A percentile compares a stretch with the other conserved stretches of the same genome.
phyloP scores from a whole-genome alignment of 2,888 invertebrate genomes.

The Diaphora mendica region DNA sequence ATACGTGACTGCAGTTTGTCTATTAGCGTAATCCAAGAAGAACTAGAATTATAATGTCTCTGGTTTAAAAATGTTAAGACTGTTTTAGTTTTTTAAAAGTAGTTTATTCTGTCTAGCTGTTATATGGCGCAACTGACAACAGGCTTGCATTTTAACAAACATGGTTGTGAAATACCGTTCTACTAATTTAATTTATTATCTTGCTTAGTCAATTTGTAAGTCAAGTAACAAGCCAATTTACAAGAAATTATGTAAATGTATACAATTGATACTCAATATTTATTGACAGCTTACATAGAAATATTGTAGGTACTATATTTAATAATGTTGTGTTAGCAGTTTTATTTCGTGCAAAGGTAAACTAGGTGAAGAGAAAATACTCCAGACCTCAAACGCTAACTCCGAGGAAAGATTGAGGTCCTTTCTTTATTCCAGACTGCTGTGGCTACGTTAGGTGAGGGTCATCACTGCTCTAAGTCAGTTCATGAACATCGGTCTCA shows the following conservation, averaged over 20 bases:
- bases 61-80: not conserved
- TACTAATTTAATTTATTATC: constrained; percentile 23
- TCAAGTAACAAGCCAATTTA: constrained; percentile 17
- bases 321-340: not conserved
- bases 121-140: constrained; percentile 13
- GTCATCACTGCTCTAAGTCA: too few relatives aligned
- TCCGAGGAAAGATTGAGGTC: too few relatives aligned
- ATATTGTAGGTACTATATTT: constrained; percentile 2
- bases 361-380: too few relatives aligned
- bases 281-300: constrained; percentile 3
- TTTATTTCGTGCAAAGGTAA: too few relatives aligned
- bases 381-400: too few relatives aligned
- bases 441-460: too few relatives aligned
- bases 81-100: not conserved
- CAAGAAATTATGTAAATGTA: constrained; percentile 6
- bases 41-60: not conserved
- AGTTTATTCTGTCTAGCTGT: constrained; percentile 13
- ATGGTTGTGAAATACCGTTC: constrained; percentile 16
- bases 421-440: too few relatives aligned
- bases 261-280: not conserved
- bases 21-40: too few relatives aligned
- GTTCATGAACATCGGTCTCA: too few relatives aligned
- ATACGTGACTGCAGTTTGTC: too few relatives aligned
- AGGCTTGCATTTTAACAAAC: constrained; percentile 15
- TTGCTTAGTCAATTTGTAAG: constrained; percentile 22